Percentiles rank a stretch among this genome's conserved stretches.
phyloP scores from a whole-genome alignment of 2,797 vertebrate genomes.

The Falco concolor region DNA sequence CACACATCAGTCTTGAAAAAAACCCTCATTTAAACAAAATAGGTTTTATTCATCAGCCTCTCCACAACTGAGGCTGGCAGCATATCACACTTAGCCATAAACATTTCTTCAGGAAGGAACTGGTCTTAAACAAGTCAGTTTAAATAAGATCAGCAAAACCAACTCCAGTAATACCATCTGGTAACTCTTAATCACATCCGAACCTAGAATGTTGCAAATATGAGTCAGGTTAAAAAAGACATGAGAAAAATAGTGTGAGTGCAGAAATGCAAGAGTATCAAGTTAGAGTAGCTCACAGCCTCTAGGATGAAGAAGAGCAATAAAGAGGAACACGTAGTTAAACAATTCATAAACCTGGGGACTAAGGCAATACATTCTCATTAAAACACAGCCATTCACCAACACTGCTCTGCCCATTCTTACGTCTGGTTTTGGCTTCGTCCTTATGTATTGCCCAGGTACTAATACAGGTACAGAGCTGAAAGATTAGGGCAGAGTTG shows the following conservation, averaged over 20 bases:
- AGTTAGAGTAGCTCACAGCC: neutral
- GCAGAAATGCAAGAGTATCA: neutral
- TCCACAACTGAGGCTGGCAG: neutral
- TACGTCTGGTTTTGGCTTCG: neutral
- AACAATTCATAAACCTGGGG: neutral
- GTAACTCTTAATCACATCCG: conserved; percentile 15
- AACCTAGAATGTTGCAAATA: conserved; percentile 5
- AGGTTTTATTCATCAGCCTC: neutral
- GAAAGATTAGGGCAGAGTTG: neutral
- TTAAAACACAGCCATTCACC: neutral
- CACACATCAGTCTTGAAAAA: neutral
- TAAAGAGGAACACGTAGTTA: neutral
- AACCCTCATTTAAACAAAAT: neutral
- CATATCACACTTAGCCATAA: neutral
- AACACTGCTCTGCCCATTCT: neutral
- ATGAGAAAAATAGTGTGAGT: neutral
- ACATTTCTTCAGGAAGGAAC: conserved; percentile 36
- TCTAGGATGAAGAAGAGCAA: neutral
- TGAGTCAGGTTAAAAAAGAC: conserved; percentile 25
- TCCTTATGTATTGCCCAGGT: neutral
- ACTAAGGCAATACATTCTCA: neutral
- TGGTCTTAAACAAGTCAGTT: conserved; percentile 22
- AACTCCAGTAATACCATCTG: conserved; percentile 37
- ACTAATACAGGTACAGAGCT: neutral
- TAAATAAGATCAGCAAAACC: conserved; percentile 35